These are phyloP conservation scores for Abrostola triplasia DNA, from an alignment of 2,888 invertebrate genomes.

Conservation along the genomic window DNA sequence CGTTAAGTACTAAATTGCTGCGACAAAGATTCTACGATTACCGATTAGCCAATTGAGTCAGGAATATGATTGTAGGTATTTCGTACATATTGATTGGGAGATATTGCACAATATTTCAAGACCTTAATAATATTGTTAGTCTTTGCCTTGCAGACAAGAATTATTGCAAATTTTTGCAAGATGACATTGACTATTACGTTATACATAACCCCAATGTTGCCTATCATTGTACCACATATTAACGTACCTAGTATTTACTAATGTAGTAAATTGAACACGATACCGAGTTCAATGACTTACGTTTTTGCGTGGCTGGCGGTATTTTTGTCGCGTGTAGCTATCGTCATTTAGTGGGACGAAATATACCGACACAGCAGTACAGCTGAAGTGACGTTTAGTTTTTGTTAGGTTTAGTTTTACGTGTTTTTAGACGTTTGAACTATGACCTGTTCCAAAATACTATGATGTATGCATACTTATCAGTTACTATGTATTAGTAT, in stretches of 20 bases:
- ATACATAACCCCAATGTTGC: not conserved
- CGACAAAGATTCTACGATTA: too few species aligned
- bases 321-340: conserved; percentile 57
- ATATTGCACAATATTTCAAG: too few species aligned
- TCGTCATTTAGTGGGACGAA: conserved; percentile 28
- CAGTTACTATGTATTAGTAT: not conserved
- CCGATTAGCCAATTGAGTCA: too few species aligned
- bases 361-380: conserved; percentile 22
- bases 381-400: too few species aligned
- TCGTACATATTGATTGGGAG: too few species aligned
- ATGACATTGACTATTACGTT: too few species aligned
- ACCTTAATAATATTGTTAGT: too few species aligned
- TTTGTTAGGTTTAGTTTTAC: too few species aligned
- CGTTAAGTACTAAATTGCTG: too few species aligned
- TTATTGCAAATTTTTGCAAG: too few species aligned
- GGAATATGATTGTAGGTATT: too few species aligned
- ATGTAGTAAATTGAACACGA: conserved; percentile 21
- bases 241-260: conserved; percentile 25
- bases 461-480: conserved; percentile 8
- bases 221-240: conserved; percentile 18
- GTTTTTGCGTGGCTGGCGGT: conserved; percentile 44
- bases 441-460: conserved; percentile 20
- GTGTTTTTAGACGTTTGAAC: conserved; percentile 9
- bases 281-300: conserved; percentile 52
- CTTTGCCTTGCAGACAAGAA: too few species aligned